Evolutionary conservation across 2,888 invertebrate genomes (phyloP).

Genomic region (Gandaritis pyraliata): DNA sequence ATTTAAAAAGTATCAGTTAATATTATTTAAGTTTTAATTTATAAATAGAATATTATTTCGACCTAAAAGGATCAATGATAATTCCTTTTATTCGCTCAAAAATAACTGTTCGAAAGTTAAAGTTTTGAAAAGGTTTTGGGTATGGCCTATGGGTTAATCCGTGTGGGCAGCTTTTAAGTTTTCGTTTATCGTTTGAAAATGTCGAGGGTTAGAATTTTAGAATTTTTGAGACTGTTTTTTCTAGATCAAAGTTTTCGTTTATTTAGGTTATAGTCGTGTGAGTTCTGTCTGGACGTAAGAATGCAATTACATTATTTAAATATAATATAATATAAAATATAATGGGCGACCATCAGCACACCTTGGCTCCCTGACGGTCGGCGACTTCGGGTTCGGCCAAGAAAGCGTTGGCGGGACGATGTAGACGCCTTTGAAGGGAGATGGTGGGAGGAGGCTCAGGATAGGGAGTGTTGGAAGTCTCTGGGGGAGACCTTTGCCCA

Average conservation of each 20-base stretch:
- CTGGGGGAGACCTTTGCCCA: too few relatives aligned
- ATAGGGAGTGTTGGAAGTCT: too few relatives aligned
- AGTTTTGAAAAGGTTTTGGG: slow-evolving; percentile 1
- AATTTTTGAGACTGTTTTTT: slow-evolving; percentile 13
- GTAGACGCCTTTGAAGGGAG: too few relatives aligned
- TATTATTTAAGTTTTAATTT: background rate
- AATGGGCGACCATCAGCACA: too few relatives aligned
- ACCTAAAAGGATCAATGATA: background rate
- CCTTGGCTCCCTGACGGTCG: too few relatives aligned
- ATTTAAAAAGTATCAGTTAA: background rate
- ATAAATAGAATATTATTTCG: background rate
- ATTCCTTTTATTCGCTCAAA: background rate
- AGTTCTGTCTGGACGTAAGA: background rate
- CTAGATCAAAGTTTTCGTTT: slow-evolving; percentile 3
- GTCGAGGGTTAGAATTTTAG: background rate
- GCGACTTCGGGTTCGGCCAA: too few relatives aligned
- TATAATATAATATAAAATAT: background rate
- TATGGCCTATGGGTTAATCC: background rate
- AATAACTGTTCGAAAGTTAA: background rate
- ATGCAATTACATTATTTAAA: background rate
- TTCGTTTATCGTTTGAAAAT: slow-evolving; percentile 3
- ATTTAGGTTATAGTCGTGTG: slow-evolving; percentile 5
- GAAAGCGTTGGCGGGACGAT: too few relatives aligned
- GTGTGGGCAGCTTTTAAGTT: background rate
- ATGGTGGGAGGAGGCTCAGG: too few relatives aligned